These are phyloP conservation scores for Chaetodon trifascialis DNA, from an alignment of 2,113 vertebrate species.

Conservation along the genomic window DNA sequence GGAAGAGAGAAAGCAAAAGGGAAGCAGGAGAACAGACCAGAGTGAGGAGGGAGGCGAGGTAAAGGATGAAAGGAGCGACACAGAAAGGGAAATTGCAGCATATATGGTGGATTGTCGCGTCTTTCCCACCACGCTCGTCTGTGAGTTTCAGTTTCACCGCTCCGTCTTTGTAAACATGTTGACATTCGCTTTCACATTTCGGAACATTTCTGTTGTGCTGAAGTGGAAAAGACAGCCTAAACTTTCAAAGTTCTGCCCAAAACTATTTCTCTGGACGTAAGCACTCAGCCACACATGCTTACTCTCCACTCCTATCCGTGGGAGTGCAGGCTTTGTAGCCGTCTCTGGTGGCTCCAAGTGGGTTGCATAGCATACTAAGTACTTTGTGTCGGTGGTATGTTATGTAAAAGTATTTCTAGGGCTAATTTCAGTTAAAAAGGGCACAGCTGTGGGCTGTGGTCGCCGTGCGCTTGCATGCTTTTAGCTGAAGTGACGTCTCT, in stretches of 20 bases:
- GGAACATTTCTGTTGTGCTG: constrained; percentile 19
- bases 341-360: constrained; percentile 63
- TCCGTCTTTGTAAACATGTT: constrained; percentile 44
- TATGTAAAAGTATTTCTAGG: constrained; percentile 69
- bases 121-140: not conserved
- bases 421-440: constrained; percentile 61
- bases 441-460: constrained; percentile 33
- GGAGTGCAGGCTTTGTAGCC: constrained; percentile 53
- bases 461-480: not conserved
- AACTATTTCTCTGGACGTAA: constrained; percentile 56
- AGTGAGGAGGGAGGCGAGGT: constrained; percentile 7
- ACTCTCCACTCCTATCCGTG: constrained; percentile 47
- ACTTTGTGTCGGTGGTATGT: constrained; percentile 69
- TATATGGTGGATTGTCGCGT: not conserved
- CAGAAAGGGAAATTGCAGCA: constrained; percentile 3
- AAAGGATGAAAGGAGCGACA: constrained; percentile 16
- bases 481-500: constrained; percentile 9
- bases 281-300: constrained; percentile 40
- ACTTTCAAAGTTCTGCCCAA: constrained; percentile 45
- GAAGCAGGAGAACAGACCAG: not conserved
- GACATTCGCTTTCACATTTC: constrained; percentile 25
- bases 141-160: not conserved
- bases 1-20: constrained; percentile 1
- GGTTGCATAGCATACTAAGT: constrained; percentile 61
- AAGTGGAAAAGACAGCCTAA: constrained; percentile 18